A percentile compares a stretch with the other conserved stretches of the same genome.
phyloP scores from a whole-genome alignment of 2,113 vertebrate species.

The Peucedramus taeniatus region DNA sequence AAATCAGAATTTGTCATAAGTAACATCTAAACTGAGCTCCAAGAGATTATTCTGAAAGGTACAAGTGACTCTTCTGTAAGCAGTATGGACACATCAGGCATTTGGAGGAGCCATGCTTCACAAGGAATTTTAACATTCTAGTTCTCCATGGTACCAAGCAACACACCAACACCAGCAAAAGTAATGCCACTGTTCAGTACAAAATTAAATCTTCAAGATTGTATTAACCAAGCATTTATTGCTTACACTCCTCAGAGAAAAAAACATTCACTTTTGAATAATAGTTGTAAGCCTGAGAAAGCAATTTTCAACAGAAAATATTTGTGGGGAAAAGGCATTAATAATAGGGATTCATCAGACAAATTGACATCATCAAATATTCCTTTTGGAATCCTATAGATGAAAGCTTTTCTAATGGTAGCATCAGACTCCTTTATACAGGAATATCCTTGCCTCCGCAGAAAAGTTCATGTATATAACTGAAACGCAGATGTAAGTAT shows the following conservation, averaged over 20 bases:
- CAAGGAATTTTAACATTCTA: not conserved
- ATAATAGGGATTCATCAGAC: not conserved
- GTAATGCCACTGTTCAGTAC: not conserved
- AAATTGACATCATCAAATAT: not conserved
- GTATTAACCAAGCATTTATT: not conserved
- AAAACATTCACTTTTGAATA: not conserved
- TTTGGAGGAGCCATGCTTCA: not conserved
- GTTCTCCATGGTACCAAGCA: not conserved
- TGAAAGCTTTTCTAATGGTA: not conserved
- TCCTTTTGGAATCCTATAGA: not conserved
- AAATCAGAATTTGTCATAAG: not conserved
- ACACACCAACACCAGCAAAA: not conserved
- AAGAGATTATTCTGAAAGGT: not conserved
- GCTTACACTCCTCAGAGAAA: not conserved
- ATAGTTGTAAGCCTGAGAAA: not conserved
- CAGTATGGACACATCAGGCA: not conserved
- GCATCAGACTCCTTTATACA: not conserved
- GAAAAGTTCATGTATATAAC: not conserved
- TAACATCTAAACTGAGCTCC: not conserved
- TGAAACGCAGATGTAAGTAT: not conserved
- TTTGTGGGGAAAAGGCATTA: not conserved
- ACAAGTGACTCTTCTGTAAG: not conserved
- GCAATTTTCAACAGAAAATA: not conserved
- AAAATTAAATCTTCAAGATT: not conserved
- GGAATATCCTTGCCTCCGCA: not conserved